These are phyloP conservation scores for Antennarius maculatus DNA, from an alignment of 2,797 vertebrate genomes.

Conservation along the genomic window DNA sequence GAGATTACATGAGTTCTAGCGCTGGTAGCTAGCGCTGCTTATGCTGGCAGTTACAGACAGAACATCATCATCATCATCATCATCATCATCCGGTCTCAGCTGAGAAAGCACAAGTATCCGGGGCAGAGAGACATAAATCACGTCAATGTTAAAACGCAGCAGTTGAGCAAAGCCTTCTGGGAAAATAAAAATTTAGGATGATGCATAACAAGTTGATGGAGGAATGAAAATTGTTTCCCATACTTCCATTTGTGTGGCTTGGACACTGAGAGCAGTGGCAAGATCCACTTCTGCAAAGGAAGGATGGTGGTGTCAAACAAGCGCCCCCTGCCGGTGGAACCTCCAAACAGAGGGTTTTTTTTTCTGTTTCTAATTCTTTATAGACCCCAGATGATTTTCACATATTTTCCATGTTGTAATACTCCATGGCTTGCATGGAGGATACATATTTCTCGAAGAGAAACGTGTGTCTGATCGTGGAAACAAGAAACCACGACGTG, in stretches of 20 bases:
- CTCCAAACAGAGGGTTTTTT: conserved; percentile 33
- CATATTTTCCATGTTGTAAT: conserved; percentile 79
- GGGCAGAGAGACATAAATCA: neutral
- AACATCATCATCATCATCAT: conserved; percentile 22
- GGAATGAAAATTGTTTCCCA: conserved; percentile 34
- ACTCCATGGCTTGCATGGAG: conserved; percentile 47
- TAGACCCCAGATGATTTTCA: conserved; percentile 74
- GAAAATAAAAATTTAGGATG: conserved; percentile 11
- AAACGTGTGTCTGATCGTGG: conserved; percentile 15
- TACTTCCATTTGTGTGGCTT: conserved; percentile 29
- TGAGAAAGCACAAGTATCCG: conserved; percentile 32
- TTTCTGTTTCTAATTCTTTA: conserved; percentile 57
- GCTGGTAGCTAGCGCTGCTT: conserved; percentile 7
- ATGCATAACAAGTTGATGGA: conserved; percentile 39
- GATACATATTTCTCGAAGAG: conserved; percentile 31
- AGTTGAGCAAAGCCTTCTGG: conserved; percentile 23
- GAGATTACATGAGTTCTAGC: conserved; percentile 15
- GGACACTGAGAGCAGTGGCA: conserved; percentile 28
- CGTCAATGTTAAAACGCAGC: conserved; percentile 15
- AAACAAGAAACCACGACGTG: conserved; percentile 24
- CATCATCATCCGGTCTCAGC: conserved; percentile 28
- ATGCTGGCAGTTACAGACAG: conserved; percentile 4
- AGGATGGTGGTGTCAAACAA: conserved; percentile 64
- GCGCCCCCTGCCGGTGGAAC: conserved; percentile 78
- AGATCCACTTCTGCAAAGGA: conserved; percentile 39